phyloP scores from a whole-genome alignment of 2,888 invertebrate genomes.

The Scaptomyza parva region DNA sequence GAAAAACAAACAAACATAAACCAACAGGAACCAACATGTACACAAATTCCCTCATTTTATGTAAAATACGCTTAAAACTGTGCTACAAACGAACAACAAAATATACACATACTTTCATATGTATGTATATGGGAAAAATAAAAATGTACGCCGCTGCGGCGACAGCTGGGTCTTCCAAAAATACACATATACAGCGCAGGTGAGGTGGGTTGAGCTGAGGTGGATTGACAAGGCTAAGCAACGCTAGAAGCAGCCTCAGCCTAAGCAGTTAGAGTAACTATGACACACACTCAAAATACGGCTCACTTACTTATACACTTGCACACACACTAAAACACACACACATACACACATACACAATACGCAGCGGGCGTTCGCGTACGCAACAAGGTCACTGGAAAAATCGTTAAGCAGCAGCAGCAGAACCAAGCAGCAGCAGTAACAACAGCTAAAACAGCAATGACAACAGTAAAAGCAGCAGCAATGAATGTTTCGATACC shows the following conservation, averaged over 20 bases:
- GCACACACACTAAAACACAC: slow-evolving; percentile 20
- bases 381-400: slow-evolving; percentile 85
- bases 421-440: slow-evolving; percentile 14
- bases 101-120: background rate
- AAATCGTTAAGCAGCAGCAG: slow-evolving; percentile 82
- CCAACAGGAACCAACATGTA: slow-evolving; percentile 3
- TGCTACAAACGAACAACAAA: slow-evolving; percentile 47
- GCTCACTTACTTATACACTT: slow-evolving; percentile 10
- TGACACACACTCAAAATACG: slow-evolving; percentile 36
- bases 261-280: slow-evolving; percentile 31
- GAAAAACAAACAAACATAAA: slow-evolving; percentile 21
- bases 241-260: slow-evolving; percentile 10
- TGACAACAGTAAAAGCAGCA: slow-evolving; percentile 22
- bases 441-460: slow-evolving; percentile 45
- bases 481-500: slow-evolving; percentile 49
- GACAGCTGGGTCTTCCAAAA: slow-evolving; percentile 56
- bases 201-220: slow-evolving; percentile 47
- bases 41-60: slow-evolving; percentile 25
- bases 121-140: slow-evolving; percentile 18
- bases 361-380: slow-evolving; percentile 69
- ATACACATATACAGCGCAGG: slow-evolving; percentile 38
- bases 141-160: slow-evolving; percentile 28
- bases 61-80: slow-evolving; percentile 53
- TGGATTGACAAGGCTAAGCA: slow-evolving; percentile 60
- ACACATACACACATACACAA: slow-evolving; percentile 25